phyloP scores from a whole-genome alignment of 2,113 vertebrate species.

The Macroglossus sobrinus region DNA sequence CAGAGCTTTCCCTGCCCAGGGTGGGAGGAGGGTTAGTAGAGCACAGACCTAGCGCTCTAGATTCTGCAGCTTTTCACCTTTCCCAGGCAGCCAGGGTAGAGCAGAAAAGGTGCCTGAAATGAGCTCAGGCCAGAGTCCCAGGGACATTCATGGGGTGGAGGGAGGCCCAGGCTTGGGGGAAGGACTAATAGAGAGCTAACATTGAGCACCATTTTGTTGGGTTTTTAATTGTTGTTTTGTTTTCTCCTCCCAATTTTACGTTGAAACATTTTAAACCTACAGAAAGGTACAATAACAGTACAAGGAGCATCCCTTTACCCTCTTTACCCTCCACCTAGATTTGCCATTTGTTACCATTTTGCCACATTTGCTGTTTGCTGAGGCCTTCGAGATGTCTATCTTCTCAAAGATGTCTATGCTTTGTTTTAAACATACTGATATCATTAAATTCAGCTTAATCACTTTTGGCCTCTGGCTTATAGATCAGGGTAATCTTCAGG shows the following conservation, averaged over 20 bases:
- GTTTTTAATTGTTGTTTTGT: neutral
- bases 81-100: neutral
- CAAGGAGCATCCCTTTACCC: neutral
- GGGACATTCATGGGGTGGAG: neutral
- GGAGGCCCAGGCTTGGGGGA: neutral
- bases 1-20: neutral
- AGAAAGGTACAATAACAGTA: neutral
- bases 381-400: neutral
- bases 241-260: slow-evolving; percentile 23
- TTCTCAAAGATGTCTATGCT: neutral
- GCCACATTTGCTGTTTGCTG: neutral
- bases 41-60: neutral
- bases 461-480: neutral
- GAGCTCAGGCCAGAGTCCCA: neutral
- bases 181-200: neutral
- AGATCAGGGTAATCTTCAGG: neutral
- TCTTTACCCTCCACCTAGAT: neutral
- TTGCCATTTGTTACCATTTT: neutral
- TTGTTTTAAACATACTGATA: neutral
- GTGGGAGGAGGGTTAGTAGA: neutral
- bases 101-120: neutral
- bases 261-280: neutral
- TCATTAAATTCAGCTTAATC: neutral
- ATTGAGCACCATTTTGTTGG: neutral
- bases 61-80: neutral